phyloP scores from a whole-genome alignment of 2,113 vertebrate species.

The Leucopsar rothschildi region DNA sequence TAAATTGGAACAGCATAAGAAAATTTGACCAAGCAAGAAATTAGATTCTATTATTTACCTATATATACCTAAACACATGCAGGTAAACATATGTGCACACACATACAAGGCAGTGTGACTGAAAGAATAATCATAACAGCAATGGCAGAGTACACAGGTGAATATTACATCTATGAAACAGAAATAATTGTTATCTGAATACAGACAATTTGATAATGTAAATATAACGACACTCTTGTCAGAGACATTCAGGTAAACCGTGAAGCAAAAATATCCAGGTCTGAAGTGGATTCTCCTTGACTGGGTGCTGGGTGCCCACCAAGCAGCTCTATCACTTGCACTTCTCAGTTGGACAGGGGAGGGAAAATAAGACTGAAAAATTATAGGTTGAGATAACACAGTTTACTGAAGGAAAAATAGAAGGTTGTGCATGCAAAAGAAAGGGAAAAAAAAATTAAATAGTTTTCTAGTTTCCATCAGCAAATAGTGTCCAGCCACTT shows the following conservation, averaged over 20 bases:
- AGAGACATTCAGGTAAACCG: not conserved
- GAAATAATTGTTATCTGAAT: not conserved
- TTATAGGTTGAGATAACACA: not conserved
- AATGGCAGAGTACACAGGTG: not conserved
- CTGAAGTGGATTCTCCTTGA: not conserved
- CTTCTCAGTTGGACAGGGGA: not conserved
- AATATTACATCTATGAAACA: not conserved
- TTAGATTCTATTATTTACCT: not conserved
- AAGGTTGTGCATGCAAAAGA: not conserved
- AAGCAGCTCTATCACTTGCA: not conserved
- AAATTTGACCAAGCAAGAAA: conserved; percentile 35
- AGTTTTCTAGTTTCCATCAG: not conserved
- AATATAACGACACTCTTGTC: not conserved
- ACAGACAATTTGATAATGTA: not conserved
- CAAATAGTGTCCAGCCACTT: not conserved
- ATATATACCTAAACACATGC: not conserved
- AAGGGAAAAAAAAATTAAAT: not conserved
- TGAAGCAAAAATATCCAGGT: not conserved
- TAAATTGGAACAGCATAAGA: conserved; percentile 67
- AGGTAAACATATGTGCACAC: not conserved
- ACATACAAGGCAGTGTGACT: not conserved
- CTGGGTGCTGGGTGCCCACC: not conserved
- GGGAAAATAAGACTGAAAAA: not conserved
- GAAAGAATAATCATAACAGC: not conserved
- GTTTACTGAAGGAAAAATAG: not conserved